A percentile compares a stretch with the other conserved stretches of the same genome.
Conservation (phyloP, 2,113 vertebrate species). For the Gymnogyps californianus region DNA sequence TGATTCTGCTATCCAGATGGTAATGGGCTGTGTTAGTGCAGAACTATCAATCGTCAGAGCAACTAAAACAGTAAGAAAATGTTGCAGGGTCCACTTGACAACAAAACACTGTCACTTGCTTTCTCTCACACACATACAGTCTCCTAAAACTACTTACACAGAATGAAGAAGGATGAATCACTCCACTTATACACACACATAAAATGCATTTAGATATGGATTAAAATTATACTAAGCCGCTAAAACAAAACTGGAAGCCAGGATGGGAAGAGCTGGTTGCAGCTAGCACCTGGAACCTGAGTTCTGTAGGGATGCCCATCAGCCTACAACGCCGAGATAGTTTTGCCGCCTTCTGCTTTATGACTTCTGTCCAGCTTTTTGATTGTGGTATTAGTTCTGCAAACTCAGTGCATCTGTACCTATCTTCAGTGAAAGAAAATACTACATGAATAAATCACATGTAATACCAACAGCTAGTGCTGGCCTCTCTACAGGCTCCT, state of each 20-base stretch:
- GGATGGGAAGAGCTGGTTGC: neutral
- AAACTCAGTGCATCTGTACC: neutral
- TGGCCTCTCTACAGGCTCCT: neutral
- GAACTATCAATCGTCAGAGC: neutral
- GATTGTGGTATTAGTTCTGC: neutral
- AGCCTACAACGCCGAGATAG: rapidly evolving
- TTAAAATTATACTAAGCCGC: neutral
- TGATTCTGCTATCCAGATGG: neutral
- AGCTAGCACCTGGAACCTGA: neutral
- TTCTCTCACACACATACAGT: neutral
- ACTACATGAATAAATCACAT: neutral
- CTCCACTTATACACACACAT: neutral
- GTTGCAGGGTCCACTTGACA: neutral
- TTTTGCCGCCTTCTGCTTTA: neutral
- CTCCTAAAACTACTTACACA: neutral
- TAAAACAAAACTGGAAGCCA: neutral
- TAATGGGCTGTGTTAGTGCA: neutral
- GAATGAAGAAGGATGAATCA: neutral
- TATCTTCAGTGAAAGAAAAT: neutral
- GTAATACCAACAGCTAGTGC: neutral
- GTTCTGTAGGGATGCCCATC: neutral
- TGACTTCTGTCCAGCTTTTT: neutral
- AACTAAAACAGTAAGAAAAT: neutral
- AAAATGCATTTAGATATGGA: neutral
- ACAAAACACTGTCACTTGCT: rapidly evolving